A percentile compares a stretch with the other conserved stretches of the same genome.
Evolutionary conservation across 2,113 vertebrate species (phyloP).

Genomic region (Brachionichthys hirsutus): DNA sequence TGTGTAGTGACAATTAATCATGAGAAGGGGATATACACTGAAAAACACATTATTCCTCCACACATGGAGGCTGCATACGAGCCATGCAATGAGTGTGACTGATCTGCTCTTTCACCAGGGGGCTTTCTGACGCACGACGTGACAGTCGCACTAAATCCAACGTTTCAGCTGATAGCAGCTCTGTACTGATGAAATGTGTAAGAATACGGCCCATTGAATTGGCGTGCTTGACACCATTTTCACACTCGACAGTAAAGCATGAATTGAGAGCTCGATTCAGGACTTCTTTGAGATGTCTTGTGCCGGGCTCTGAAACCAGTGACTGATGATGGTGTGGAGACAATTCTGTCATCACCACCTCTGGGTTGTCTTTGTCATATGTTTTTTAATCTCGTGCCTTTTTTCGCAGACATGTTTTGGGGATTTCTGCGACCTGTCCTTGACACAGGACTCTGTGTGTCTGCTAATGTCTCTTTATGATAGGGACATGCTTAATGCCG

Average conservation of each 20-base stretch:
- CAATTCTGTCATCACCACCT: slow-evolving; percentile 24
- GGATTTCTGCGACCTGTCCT: slow-evolving; percentile 3
- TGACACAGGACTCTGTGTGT: slow-evolving; percentile 15
- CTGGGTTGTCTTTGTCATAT: slow-evolving; percentile 32
- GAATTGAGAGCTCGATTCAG: neutral
- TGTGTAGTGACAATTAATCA: slow-evolving; percentile 12
- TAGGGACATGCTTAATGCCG: neutral
- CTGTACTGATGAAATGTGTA: neutral
- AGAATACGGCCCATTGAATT: slow-evolving; percentile 5
- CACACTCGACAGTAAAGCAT: neutral
- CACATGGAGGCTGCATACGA: slow-evolving; percentile 46
- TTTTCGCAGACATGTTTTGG: too few species aligned
- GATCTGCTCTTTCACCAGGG: slow-evolving; percentile 48
- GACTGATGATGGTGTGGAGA: neutral
- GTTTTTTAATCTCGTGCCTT: neutral
- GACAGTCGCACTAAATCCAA: slow-evolving; percentile 27
- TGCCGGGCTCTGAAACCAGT: neutral
- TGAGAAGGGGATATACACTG: slow-evolving; percentile 1
- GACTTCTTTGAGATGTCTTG: neutral
- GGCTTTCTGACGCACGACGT: slow-evolving; percentile 54
- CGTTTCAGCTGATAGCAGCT: slow-evolving; percentile 36
- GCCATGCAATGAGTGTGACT: slow-evolving; percentile 59
- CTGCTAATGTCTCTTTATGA: slow-evolving; percentile 2
- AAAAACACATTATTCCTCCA: slow-evolving; percentile 40
- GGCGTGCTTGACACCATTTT: neutral